Percentiles rank a stretch among this genome's conserved stretches.
These are phyloP conservation scores for Chloropsis hardwickii DNA, from an alignment of 2,113 vertebrate species.

Conservation along the genomic window DNA sequence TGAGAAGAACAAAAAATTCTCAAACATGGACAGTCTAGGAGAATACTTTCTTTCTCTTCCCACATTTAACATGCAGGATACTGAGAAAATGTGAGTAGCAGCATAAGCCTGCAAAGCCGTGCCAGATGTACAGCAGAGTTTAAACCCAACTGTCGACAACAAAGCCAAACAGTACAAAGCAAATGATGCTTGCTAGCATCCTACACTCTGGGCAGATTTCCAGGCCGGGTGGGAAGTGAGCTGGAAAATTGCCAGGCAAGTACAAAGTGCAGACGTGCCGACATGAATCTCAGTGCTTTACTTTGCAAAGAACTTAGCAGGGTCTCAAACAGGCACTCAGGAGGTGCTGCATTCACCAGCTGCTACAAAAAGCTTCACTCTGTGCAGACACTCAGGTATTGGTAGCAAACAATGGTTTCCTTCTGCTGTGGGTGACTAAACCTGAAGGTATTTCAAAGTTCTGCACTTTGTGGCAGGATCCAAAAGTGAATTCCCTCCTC, in stretches of 20 bases:
- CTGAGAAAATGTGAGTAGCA: neutral
- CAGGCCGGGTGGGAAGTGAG: neutral
- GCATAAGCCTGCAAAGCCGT: neutral
- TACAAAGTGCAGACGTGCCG: neutral
- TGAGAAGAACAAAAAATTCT: neutral
- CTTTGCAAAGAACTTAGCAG: neutral
- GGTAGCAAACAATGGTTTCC: neutral
- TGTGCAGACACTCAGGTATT: neutral
- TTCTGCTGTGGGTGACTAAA: neutral
- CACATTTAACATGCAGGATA: neutral
- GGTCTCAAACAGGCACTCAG: accelerated
- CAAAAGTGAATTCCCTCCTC: neutral
- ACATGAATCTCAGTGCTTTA: neutral
- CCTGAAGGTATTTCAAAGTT: neutral
- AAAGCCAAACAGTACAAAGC: neutral
- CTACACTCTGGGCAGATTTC: neutral
- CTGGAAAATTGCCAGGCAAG: neutral
- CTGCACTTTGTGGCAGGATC: neutral
- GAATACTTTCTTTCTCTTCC: neutral
- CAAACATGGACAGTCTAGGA: neutral
- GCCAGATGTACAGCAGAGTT: neutral
- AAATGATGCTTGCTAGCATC: neutral
- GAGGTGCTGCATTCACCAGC: neutral
- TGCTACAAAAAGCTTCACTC: neutral
- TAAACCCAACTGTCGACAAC: neutral